Percentiles rank a stretch among this genome's conserved stretches.
phyloP scores from a whole-genome alignment of 2,797 vertebrate genomes.

The Botia kubotai region DNA sequence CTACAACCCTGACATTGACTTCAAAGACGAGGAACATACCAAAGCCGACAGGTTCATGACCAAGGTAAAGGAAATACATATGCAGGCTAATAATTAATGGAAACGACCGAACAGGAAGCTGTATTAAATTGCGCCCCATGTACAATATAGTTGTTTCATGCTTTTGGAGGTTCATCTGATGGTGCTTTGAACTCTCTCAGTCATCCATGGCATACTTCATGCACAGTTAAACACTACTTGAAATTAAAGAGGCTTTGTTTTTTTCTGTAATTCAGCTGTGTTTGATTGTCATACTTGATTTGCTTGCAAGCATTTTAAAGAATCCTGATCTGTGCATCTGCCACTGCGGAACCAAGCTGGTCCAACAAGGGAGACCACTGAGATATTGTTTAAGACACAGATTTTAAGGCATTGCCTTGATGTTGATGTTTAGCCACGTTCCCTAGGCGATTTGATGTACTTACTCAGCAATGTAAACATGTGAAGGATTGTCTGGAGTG shows the following conservation, averaged over 20 bases:
- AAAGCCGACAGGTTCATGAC: slow-evolving; percentile 96
- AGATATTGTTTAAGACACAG: neutral
- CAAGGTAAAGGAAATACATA: slow-evolving; percentile 81
- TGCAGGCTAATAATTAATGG: slow-evolving; percentile 18
- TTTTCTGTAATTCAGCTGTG: slow-evolving; percentile 19
- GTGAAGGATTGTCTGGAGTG: slow-evolving; percentile 55
- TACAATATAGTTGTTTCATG: neutral
- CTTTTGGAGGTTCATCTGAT: slow-evolving; percentile 3
- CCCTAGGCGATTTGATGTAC: slow-evolving; percentile 8
- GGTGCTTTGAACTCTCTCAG: slow-evolving; percentile 36
- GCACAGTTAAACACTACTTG: slow-evolving; percentile 47
- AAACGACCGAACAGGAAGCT: neutral
- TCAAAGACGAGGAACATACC: slow-evolving; percentile 97
- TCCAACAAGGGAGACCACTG: neutral
- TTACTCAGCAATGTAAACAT: slow-evolving; percentile 1
- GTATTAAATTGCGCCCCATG: slow-evolving; percentile 1
- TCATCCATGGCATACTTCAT: slow-evolving; percentile 48
- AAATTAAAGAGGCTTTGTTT: slow-evolving; percentile 16
- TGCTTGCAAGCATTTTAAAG: no score
- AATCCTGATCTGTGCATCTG: neutral
- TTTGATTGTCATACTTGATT: slow-evolving; percentile 3
- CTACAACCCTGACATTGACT: slow-evolving; percentile 96
- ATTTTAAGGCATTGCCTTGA: neutral
- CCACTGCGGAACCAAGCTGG: neutral
- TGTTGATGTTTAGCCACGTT: slow-evolving; percentile 11